phyloP scores from a whole-genome alignment of 1,140 invertebrate genomes.

The Andricus grossulariae region DNA sequence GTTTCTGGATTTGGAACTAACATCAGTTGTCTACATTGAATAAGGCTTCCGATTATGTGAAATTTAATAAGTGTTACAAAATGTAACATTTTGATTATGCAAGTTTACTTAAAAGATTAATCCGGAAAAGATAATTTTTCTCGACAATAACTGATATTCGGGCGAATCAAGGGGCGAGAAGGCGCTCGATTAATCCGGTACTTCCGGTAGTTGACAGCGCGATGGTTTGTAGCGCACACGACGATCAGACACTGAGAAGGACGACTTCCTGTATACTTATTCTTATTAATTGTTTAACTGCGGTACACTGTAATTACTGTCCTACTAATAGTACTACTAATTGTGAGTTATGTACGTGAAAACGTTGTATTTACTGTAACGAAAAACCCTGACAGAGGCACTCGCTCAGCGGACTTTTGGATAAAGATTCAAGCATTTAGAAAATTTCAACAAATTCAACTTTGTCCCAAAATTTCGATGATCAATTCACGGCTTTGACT shows the following conservation, averaged over 20 bases:
- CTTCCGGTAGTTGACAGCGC: slow-evolving; percentile 53
- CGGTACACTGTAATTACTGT: slow-evolving; percentile 74
- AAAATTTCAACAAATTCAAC: slow-evolving; percentile 23
- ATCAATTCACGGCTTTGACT: slow-evolving; percentile 54
- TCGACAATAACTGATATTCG: background rate
- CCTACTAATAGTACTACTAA: slow-evolving; percentile 74
- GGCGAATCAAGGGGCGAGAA: slow-evolving; percentile 38
- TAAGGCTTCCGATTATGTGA: slow-evolving; percentile 21
- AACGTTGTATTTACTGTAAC: slow-evolving; percentile 75
- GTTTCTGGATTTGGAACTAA: background rate
- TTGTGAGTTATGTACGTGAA: slow-evolving; percentile 74
- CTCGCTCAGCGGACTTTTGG: slow-evolving; percentile 65
- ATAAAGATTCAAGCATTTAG: slow-evolving; percentile 24
- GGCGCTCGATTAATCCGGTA: slow-evolving; percentile 56
- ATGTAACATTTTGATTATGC: too few species aligned
- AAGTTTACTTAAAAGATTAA: too few species aligned
- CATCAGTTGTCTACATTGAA: background rate
- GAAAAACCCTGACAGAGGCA: slow-evolving; percentile 76
- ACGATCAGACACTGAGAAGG: slow-evolving; percentile 72
- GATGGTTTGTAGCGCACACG: slow-evolving; percentile 63
- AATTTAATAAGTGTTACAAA: background rate
- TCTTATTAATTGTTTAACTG: slow-evolving; percentile 75
- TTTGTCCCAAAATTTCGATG: background rate
- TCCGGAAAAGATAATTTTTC: too few species aligned
- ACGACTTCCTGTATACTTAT: slow-evolving; percentile 73